Evolutionary conservation across 1,140 invertebrate species (phyloP).

Genomic region (Euura saliciscinereae): DNA sequence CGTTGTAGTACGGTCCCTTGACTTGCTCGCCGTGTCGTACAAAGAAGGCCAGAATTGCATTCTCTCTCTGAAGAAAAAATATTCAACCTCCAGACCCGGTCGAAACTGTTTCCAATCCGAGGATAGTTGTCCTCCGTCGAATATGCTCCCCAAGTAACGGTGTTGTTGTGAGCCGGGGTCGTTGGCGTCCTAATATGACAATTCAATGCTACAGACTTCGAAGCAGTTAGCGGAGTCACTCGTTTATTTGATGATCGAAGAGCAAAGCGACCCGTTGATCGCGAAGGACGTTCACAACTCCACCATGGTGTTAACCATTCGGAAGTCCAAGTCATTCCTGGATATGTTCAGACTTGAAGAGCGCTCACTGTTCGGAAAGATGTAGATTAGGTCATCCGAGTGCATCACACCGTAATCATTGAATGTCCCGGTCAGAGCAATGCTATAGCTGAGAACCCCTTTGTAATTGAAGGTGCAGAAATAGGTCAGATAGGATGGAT

Average conservation of each 20-base stretch:
- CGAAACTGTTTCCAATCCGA: not conserved
- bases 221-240: not conserved
- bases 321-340: not conserved
- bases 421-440: no score
- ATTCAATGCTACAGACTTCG: not conserved
- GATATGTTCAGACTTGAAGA: not conserved
- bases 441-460: no score
- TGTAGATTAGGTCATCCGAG: not conserved
- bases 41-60: not conserved
- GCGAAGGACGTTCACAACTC: no score
- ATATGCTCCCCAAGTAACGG: not conserved
- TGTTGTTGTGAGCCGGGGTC: not conserved
- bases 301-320: not conserved
- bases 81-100: not conserved
- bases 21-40: no score
- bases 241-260: not conserved
- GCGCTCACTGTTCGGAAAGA: not conserved
- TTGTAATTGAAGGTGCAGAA: no score
- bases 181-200: not conserved
- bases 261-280: not conserved
- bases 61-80: not conserved
- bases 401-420: not conserved
- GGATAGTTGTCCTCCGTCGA: not conserved
- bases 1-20: no score
- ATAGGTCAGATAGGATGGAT: not conserved